Conservation (phyloP, 2,113 vertebrate genomes). For the Paradoxurus hermaphroditus region DNA sequence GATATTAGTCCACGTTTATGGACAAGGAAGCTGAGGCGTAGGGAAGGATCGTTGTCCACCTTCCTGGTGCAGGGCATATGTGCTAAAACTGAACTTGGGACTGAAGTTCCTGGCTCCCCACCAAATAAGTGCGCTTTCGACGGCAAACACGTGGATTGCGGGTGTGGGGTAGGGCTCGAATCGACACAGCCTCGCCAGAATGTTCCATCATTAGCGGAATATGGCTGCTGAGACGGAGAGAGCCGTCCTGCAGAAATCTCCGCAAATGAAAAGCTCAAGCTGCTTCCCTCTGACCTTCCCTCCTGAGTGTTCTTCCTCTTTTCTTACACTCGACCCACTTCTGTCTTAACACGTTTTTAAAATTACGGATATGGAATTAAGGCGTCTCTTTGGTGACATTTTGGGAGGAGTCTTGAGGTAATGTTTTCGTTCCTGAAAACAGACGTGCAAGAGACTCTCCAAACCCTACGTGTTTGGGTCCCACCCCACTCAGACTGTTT, state of each 20-base stretch:
- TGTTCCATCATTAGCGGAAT: too few relatives aligned
- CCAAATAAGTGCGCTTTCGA: fast-evolving
- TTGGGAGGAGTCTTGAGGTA: background rate
- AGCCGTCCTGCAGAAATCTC: background rate
- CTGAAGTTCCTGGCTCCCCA: too few relatives aligned
- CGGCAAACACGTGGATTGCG: fast-evolving
- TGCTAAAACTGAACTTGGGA: background rate
- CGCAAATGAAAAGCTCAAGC: too few relatives aligned
- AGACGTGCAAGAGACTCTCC: background rate
- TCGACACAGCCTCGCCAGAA: background rate
- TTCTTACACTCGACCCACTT: background rate
- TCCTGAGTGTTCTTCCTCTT: fast-evolving
- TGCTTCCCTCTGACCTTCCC: background rate
- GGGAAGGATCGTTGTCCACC: background rate
- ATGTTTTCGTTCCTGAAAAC: background rate
- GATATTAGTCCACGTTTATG: background rate
- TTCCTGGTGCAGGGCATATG: fast-evolving
- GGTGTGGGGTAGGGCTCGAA: background rate
- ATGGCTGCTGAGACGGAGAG: background rate
- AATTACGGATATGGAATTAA: background rate
- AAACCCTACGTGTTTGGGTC: too few relatives aligned
- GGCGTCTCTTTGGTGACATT: background rate
- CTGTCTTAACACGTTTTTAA: background rate
- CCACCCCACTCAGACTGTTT: background rate
- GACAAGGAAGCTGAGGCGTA: background rate